These are phyloP conservation scores for Cynodonichthys magdalenae DNA, from an alignment of 2,797 vertebrate species.

Conservation along the genomic window DNA sequence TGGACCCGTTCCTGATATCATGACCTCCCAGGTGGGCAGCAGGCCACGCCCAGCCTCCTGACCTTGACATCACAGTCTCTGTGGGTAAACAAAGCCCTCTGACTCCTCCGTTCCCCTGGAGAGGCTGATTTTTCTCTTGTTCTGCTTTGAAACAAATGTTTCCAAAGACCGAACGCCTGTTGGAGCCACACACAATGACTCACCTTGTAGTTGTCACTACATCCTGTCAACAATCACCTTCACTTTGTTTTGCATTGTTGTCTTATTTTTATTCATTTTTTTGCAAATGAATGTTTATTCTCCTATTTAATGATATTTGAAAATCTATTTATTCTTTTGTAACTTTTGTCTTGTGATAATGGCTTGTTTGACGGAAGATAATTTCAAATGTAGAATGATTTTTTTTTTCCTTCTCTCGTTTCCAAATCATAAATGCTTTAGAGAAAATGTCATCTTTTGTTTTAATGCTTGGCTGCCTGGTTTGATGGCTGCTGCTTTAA, in stretches of 20 bases:
- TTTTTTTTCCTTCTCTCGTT: conserved; percentile 39
- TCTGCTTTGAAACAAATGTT: conserved; percentile 44
- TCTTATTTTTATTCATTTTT: conserved; percentile 66
- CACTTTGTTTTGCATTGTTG: conserved; percentile 51
- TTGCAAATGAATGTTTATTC: conserved; percentile 69
- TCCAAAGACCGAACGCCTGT: conserved; percentile 52
- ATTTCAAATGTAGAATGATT: conserved; percentile 60
- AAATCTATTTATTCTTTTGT: conserved; percentile 52
- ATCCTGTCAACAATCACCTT: conserved; percentile 65
- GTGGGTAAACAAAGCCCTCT: conserved; percentile 60
- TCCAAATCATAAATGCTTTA: conserved; percentile 42
- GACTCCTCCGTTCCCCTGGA: conserved; percentile 47
- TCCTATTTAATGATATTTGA: conserved; percentile 54
- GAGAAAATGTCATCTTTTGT: conserved; percentile 59
- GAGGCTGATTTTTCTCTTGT: conserved; percentile 1
- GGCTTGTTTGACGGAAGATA: conserved; percentile 50
- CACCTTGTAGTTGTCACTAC: conserved; percentile 67
- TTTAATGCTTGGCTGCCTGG: conserved; percentile 63
- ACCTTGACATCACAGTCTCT: conserved; percentile 37
- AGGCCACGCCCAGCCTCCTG: conserved; percentile 59
- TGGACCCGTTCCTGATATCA: conserved; percentile 42
- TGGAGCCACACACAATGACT: conserved; percentile 71
- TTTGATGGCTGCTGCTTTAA: conserved; percentile 58
- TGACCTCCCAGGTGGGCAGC: conserved; percentile 54
- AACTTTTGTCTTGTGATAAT: conserved; percentile 37